phyloP scores from a whole-genome alignment of 2,113 vertebrate species.

The Lamprotornis superbus region DNA sequence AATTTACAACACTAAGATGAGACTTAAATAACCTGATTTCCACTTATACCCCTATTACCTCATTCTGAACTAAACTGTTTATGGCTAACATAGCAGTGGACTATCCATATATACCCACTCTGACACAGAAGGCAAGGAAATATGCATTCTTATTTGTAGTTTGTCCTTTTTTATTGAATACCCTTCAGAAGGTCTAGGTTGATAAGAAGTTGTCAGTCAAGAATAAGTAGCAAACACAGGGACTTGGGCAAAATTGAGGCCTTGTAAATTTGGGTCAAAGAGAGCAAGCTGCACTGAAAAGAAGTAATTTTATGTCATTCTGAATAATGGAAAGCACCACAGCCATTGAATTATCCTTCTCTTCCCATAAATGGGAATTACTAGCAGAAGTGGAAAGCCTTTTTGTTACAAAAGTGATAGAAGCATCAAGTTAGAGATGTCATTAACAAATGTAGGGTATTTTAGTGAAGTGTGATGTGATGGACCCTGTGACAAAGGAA shows the following conservation, averaged over 20 bases:
- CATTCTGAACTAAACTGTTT: neutral
- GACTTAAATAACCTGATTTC: neutral
- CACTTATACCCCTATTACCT: neutral
- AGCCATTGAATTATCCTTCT: constrained; percentile 26
- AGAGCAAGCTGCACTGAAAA: constrained; percentile 33
- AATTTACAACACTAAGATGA: neutral
- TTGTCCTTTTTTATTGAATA: neutral
- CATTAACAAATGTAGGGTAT: constrained; percentile 15
- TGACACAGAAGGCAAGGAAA: neutral
- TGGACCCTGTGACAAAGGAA: constrained; percentile 7
- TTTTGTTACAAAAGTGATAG: constrained; percentile 14
- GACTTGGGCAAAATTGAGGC: constrained; percentile 20
- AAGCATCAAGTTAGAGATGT: constrained; percentile 15
- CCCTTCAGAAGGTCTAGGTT: neutral
- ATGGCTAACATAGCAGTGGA: neutral
- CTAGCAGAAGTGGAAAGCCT: constrained; percentile 3
- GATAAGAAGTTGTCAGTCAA: constrained; percentile 20
- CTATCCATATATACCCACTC: neutral
- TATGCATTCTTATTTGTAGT: neutral
- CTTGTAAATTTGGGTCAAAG: constrained; percentile 44
- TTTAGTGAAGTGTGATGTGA: constrained; percentile 14
- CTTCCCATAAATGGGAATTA: constrained; percentile 23
- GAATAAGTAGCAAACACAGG: neutral
- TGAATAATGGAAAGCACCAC: constrained; percentile 15
- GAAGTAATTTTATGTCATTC: constrained; percentile 39